These are phyloP conservation scores for Dicaeum eximium DNA, from an alignment of 2,113 vertebrate species.

Conservation along the genomic window DNA sequence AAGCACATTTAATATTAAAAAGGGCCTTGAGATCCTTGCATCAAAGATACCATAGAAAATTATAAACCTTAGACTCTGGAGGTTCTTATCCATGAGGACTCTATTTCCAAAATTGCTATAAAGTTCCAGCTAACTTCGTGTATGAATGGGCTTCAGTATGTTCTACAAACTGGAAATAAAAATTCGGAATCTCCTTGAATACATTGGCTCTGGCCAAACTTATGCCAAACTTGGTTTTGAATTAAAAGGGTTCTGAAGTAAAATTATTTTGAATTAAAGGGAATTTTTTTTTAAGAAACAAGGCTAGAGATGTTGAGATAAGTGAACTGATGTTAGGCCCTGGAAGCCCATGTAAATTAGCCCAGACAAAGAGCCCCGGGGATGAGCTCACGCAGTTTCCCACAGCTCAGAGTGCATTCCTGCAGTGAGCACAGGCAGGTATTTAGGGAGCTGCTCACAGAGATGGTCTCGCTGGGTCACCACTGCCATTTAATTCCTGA, in stretches of 20 bases:
- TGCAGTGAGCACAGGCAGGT: rapidly evolving
- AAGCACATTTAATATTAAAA: background rate
- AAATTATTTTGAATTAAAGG: background rate
- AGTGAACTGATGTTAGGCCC: background rate
- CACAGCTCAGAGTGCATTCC: background rate
- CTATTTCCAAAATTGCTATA: background rate
- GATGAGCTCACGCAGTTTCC: background rate
- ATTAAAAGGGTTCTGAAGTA: background rate
- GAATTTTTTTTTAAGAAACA: background rate
- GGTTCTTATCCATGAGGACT: background rate
- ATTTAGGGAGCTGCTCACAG: background rate
- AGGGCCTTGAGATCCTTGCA: background rate
- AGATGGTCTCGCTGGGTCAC: rapidly evolving
- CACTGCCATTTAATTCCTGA: background rate
- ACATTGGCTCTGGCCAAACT: background rate
- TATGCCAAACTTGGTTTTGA: background rate
- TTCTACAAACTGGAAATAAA: background rate
- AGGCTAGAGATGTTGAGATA: background rate
- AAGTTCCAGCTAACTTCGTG: background rate
- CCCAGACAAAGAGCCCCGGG: background rate
- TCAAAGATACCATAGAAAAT: background rate
- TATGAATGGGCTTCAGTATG: background rate
- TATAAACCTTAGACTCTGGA: background rate
- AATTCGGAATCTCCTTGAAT: background rate
- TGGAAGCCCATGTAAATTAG: background rate